phyloP scores from a whole-genome alignment of 2,113 vertebrate species.

The Saguinus midas region DNA sequence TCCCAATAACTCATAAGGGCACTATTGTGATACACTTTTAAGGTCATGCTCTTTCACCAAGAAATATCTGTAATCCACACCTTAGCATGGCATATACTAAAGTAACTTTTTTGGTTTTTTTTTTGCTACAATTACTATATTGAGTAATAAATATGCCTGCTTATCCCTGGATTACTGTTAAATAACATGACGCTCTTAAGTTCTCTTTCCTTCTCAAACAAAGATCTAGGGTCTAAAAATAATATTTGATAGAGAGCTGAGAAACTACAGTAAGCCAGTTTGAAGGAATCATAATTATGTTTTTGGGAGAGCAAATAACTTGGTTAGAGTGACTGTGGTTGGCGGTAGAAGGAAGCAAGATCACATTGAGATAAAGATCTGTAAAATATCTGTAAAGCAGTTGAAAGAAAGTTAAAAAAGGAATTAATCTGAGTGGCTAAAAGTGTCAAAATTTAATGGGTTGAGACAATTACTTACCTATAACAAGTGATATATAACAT shows the following conservation, averaged over 20 bases:
- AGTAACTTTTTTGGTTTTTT: neutral
- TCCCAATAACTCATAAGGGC: neutral
- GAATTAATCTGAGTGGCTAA: neutral
- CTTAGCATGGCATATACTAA: neutral
- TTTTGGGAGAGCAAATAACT: neutral
- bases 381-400: neutral
- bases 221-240: slow-evolving; percentile 18
- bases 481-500: slow-evolving; percentile 94
- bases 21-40: neutral
- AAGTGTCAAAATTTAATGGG: slow-evolving; percentile 25
- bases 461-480: slow-evolving; percentile 85
- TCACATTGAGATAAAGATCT: neutral
- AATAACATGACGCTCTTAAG: neutral
- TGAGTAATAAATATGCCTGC: neutral
- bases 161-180: neutral
- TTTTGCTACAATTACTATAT: neutral
- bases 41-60: neutral
- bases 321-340: neutral
- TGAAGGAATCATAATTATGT: neutral
- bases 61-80: neutral
- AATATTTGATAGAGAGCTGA: neutral
- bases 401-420: neutral
- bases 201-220: neutral
- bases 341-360: neutral
- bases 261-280: neutral